Conservation (phyloP, 2,113 vertebrate genomes). For the Callionymus lyra region DNA sequence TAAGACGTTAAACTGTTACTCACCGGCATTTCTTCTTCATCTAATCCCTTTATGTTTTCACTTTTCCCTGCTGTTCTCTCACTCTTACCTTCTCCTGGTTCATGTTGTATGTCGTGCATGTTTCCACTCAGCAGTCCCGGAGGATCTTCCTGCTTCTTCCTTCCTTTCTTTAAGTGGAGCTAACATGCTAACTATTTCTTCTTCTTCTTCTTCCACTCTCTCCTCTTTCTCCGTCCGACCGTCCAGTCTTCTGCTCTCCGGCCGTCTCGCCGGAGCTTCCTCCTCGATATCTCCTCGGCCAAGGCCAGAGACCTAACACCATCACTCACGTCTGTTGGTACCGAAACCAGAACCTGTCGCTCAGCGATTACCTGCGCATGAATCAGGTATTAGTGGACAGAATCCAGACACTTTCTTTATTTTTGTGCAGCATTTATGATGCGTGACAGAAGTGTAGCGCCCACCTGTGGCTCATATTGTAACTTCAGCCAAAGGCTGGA, state of each 20-base stretch:
- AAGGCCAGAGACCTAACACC: constrained; percentile 85
- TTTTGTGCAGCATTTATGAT: neutral
- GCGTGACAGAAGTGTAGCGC: neutral
- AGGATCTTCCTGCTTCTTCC: constrained; percentile 12
- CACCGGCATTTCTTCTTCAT: neutral
- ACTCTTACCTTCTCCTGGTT: no score
- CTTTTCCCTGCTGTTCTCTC: no score
- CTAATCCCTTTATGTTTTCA: no score
- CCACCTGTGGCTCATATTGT: no score
- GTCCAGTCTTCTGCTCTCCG: constrained; percentile 76
- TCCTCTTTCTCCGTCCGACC: constrained; percentile 12
- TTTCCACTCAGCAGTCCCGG: constrained; percentile 30
- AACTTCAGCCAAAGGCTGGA: no score
- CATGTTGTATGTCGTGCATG: no score
- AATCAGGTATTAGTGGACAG: constrained; percentile 75
- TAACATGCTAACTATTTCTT: constrained; percentile 42
- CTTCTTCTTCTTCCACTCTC: constrained; percentile 3
- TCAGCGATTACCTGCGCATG: constrained; percentile 86
- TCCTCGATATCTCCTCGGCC: constrained; percentile 83
- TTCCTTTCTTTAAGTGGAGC: constrained; percentile 1
- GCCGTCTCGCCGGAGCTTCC: constrained; percentile 81
- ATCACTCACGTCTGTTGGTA: constrained; percentile 94
- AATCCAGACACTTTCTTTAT: no score
- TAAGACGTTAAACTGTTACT: neutral
- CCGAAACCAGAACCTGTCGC: constrained; percentile 87